Conservation (phyloP, 2,797 vertebrate genomes). For the Danionella dracula region DNA sequence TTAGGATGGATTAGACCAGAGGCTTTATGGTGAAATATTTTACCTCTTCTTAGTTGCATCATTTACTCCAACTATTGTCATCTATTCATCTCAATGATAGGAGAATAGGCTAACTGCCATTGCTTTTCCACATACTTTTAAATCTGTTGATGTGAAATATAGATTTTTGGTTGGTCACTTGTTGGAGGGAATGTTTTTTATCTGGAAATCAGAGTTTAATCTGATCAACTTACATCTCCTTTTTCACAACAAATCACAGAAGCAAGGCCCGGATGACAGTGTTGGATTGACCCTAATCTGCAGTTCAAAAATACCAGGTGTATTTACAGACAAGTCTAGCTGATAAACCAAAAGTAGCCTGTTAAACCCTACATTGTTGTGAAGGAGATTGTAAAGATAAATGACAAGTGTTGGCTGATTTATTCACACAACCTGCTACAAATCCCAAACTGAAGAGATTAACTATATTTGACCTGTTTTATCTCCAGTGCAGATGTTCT, state of each 20-base stretch:
- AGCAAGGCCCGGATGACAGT: background rate
- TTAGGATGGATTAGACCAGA: too few relatives aligned
- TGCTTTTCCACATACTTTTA: too few relatives aligned
- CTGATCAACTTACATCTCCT: background rate
- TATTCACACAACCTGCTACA: background rate
- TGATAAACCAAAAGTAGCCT: background rate
- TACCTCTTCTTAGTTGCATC: too few relatives aligned
- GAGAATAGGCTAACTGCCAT: too few relatives aligned
- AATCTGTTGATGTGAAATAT: too few relatives aligned
- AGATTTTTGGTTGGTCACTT: background rate
- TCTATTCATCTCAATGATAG: too few relatives aligned
- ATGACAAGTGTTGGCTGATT: background rate
- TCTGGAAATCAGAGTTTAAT: background rate
- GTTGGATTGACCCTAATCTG: background rate
- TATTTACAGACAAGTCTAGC: background rate
- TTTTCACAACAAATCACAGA: background rate
- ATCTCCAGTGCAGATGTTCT: background rate
- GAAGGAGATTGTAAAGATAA: background rate
- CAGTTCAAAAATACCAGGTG: constrained; percentile 13
- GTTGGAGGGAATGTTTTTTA: background rate
- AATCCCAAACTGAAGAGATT: background rate
- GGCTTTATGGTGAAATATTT: too few relatives aligned
- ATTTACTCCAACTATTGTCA: too few relatives aligned
- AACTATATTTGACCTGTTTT: background rate
- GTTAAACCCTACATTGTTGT: background rate